Percentiles rank a stretch among this genome's conserved stretches.
phyloP scores from a whole-genome alignment of 2,888 invertebrate species.

The Deroplatys truncata region DNA sequence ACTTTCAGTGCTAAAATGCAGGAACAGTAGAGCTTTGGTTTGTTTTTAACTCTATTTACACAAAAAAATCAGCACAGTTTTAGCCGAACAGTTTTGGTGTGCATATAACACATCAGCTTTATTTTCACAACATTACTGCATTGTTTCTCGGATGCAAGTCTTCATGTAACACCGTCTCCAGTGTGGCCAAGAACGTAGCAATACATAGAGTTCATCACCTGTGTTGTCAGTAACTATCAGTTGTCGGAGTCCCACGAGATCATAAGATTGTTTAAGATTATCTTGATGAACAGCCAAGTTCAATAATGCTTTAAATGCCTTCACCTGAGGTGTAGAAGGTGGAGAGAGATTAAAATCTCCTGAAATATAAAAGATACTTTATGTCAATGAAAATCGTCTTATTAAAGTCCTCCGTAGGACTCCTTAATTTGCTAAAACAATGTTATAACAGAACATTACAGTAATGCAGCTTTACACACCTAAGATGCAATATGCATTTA shows the following conservation, averaged over 20 bases:
- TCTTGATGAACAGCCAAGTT: background rate
- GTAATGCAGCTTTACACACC: too few relatives aligned
- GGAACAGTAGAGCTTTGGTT: background rate
- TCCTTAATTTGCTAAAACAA: too few relatives aligned
- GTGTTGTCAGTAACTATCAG: background rate
- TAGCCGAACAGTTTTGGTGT: background rate
- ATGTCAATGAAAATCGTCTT: background rate
- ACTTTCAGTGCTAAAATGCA: background rate
- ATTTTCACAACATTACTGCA: background rate
- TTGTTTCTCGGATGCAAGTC: background rate
- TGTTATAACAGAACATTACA: too few relatives aligned
- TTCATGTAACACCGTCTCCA: background rate
- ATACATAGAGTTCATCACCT: background rate
- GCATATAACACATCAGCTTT: background rate
- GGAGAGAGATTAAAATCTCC: background rate
- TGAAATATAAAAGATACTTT: background rate
- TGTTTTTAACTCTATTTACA: background rate
- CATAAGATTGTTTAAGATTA: background rate
- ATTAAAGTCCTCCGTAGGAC: too few relatives aligned
- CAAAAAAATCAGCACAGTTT: background rate
- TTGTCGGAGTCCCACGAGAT: background rate
- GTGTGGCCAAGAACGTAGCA: background rate
- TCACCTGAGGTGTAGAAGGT: background rate
- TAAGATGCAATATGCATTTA: too few relatives aligned
- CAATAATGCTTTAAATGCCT: background rate